Percentiles rank a stretch among this genome's conserved stretches.
Conservation (phyloP, 37 sponge, comb jelly and placozoan genomes). For the Tethya wilhelma region DNA sequence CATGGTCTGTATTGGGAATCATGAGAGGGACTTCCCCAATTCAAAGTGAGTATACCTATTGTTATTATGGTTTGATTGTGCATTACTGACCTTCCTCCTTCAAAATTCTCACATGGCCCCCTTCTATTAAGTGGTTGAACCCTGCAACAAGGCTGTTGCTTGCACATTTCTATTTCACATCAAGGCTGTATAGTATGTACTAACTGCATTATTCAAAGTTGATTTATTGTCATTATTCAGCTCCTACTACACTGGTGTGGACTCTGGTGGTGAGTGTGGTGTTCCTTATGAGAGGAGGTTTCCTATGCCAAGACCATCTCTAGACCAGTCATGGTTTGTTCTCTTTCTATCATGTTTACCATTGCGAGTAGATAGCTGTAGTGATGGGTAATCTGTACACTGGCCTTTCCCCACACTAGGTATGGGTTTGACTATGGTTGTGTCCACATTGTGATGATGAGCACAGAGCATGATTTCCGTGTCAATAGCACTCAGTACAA, state of each 20-base stretch:
- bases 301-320: constrained; percentile 68
- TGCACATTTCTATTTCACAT: too few species aligned
- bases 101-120: background rate
- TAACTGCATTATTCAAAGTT: background rate
- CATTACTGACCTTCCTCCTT: background rate
- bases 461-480: constrained; percentile 76
- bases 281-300: constrained; percentile 73
- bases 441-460: constrained; percentile 81
- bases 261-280: constrained; percentile 88
- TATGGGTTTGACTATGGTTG: constrained; percentile 79
- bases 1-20: constrained; percentile 85
- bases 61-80: background rate
- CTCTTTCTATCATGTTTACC: too few species aligned
- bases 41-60: constrained; percentile 29
- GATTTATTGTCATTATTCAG: background rate
- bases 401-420: constrained; percentile 15
- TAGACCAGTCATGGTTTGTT: constrained; percentile 63
- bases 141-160: too few species aligned
- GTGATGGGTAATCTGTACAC: background rate
- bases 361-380: too few species aligned
- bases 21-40: constrained; percentile 68
- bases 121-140: background rate
- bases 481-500: constrained; percentile 31
- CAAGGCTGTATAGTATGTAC: background rate
- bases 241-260: constrained; percentile 21